Evolutionary conservation across 1,140 invertebrate genomes (phyloP).

Genomic region (Drosophila sp.): DNA sequence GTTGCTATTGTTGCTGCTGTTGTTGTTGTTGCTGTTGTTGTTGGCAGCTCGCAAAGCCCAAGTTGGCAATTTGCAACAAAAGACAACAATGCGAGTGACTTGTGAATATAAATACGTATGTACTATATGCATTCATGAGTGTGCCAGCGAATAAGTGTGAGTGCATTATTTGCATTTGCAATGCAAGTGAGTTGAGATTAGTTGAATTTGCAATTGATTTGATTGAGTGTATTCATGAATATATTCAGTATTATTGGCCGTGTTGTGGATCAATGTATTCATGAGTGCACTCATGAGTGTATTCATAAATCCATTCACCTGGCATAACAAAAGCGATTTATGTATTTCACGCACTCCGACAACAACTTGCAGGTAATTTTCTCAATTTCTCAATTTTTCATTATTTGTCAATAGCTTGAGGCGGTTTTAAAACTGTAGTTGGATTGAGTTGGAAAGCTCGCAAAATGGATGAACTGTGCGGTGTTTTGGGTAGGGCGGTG

Average conservation of each 20-base stretch:
- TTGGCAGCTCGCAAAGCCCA: conserved; percentile 68
- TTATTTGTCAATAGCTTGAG: conserved; percentile 72
- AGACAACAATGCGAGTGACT: conserved; percentile 58
- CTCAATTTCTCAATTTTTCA: conserved; percentile 75
- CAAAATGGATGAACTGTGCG: no score
- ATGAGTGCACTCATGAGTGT: conserved; percentile 16
- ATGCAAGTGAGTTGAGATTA: neutral
- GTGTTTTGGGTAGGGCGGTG: no score
- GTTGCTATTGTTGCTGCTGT: conserved; percentile 48
- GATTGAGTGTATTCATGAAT: neutral
- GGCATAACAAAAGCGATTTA: neutral
- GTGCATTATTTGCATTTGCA: no score
- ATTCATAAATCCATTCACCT: conserved; percentile 3
- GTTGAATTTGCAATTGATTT: neutral
- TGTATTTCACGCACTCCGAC: neutral
- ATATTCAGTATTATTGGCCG: no score
- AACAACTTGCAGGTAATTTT: conserved; percentile 66
- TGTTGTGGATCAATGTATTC: no score
- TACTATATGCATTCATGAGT: neutral
- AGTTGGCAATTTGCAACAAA: conserved; percentile 80
- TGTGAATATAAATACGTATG: neutral
- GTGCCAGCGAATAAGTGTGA: neutral
- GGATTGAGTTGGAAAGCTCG: neutral
- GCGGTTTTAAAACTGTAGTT: neutral
- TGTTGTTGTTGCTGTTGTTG: conserved; percentile 43